Base-by-base conservation (phyloP, 2,888 invertebrate species). In the Coenonympha glycerion region DNA sequence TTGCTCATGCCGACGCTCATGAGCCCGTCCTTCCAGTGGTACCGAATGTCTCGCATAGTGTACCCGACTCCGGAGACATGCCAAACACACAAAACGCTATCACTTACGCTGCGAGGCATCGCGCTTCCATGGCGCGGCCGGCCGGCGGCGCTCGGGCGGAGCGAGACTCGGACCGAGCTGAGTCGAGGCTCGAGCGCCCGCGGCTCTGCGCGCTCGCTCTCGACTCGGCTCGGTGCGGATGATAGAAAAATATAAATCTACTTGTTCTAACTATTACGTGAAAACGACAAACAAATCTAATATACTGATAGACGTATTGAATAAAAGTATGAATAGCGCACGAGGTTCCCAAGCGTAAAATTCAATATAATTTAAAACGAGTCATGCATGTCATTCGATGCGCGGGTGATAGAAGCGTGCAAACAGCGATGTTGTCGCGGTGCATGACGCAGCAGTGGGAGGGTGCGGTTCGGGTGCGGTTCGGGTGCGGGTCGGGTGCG, bases 31-130 rank as follows among this genome's bases (percentile, higher is more conserved):
- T 93, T 93, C 97, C 97, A 97, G 91, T 93, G 94, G 92, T 97
- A 97, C 88, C 95, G 93, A 91, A 96, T 96, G 92, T 96, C 96
- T 91, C 93, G 93, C 95, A 95, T 96, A 91, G 96, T 96, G 93
- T 96, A 96, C 92, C 96, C 96, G 93, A 96, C 96, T 96, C 89
- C 87, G 87, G 85, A 87, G 87, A 86, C 88, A 88, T 87, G 87
- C 78, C 87, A 86, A 86, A 87, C 84, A 87, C 82, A 87, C 86
- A 87, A 85, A 86, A 87, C 80, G 86, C 85, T 86, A 84, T 87
- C 85, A 87, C 86, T 87, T 85, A 87, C 87, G 85, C 83, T 85
- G 85, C 75, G 79, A 76, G 78, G 75, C 71, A 74, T 74, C 76
- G 75, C 73, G 69, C 65, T 49, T 70, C 76, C 70, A 69, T 69